phyloP scores from a whole-genome alignment of 2,888 invertebrate genomes.

The Mylabris sibirica region DNA sequence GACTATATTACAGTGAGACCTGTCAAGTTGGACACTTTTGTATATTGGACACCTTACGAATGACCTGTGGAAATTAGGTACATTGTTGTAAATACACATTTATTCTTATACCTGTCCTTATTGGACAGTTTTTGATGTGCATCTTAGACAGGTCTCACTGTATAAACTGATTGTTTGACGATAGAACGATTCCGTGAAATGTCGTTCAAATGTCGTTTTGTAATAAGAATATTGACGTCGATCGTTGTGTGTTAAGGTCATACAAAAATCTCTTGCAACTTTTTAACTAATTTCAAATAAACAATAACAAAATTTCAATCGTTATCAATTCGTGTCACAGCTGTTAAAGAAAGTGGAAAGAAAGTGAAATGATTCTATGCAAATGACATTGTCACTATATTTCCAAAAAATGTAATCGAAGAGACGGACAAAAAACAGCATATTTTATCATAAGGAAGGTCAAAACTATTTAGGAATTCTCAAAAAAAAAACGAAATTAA shows the following conservation, averaged over 20 bases:
- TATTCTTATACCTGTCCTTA: no score
- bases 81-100: no score
- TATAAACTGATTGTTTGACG: neutral
- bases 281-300: neutral
- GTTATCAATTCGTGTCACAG: constrained; percentile 29
- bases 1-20: neutral
- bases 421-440: no score
- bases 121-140: no score
- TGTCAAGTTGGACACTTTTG: no score
- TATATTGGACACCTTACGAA: no score
- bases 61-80: no score
- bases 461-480: neutral
- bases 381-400: constrained; percentile 10
- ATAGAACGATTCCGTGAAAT: neutral
- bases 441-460: neutral
- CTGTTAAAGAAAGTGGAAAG: constrained; percentile 27
- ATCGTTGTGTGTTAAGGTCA: neutral
- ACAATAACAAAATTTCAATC: constrained; percentile 11
- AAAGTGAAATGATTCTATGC: constrained; percentile 34
- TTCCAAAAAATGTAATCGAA: neutral
- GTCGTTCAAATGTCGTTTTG: neutral
- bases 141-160: no score
- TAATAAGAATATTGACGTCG: neutral
- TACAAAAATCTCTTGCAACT: no score
- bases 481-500: neutral